Base-by-base conservation (phyloP, 1,140 invertebrate genomes). In the Colletes latitarsis region DNA sequence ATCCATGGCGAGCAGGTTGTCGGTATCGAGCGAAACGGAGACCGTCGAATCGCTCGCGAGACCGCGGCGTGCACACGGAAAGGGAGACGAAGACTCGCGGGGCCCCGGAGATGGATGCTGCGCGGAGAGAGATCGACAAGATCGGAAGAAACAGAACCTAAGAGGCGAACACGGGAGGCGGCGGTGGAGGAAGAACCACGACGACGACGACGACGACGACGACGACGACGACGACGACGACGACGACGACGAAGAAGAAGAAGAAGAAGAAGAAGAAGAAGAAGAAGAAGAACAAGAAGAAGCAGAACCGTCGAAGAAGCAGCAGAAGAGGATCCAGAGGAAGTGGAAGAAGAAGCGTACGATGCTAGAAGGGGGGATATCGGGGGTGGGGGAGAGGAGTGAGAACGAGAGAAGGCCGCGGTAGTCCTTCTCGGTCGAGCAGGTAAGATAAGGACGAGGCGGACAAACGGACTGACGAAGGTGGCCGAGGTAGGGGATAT, bases 381-480 rank as follows among this genome's bases (percentile, higher is more conserved):
- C 60, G 53, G n/a, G 41, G 49, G 46, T 71, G 77, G 82, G 85
- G 14, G 86, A 77, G 80, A 87, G 88, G 89, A 83, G 89, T 83
- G 86, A 81, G 88, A 89, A 49, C 86, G 89, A 75, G 83, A 89
- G 89, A 89, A 90, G 89, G 89, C 87, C 83, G 88, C 89, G 87
- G 89, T 90, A 89, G 89, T 90, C 89, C 84, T 89, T 88, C 90
- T 91, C 89, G 87, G 83, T 82, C 86, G 82, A 81, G 81, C 82
- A 86, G 86, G 90, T 86, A 81, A 91, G 90, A 92, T 91, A 92
- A 90, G 90, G 87, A 91, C 82, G 88, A 90, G 84, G 85, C 88
- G 88, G 89, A 91, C 92, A 91, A 92, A 92, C 91, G 89, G 89
- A 91, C 88, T 92, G 92, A 91, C 89, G 89, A 82, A 83, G 83